These are phyloP conservation scores for Xylocampa areola DNA, from an alignment of 2,888 invertebrate genomes.

Conservation along the genomic window DNA sequence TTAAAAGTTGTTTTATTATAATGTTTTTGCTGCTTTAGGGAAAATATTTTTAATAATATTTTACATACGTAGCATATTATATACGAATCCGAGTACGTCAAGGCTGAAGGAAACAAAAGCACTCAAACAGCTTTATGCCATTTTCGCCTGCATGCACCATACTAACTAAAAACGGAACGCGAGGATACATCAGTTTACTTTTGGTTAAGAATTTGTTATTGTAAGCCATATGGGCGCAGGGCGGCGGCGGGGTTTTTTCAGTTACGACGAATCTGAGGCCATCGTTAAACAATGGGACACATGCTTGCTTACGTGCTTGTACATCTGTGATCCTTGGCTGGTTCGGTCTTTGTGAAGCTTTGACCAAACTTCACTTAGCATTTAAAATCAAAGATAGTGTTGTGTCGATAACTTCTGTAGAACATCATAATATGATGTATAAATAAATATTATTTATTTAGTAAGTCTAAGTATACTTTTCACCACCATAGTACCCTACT, in stretches of 20 bases:
- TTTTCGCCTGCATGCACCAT: constrained; percentile 64
- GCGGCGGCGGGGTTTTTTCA: constrained; percentile 77
- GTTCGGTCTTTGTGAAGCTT: constrained; percentile 23
- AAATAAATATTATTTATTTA: no score
- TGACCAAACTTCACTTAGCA: constrained; percentile 4
- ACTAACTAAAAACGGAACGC: constrained; percentile 72
- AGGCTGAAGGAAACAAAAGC: constrained; percentile 69
- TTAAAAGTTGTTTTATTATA: no score
- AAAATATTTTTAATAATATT: no score
- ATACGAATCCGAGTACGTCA: constrained; percentile 65
- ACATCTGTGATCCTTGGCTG: constrained; percentile 71
- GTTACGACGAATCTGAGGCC: constrained; percentile 82
- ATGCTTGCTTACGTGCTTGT: constrained; percentile 76
- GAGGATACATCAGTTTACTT: constrained; percentile 85
- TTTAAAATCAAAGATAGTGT: no score
- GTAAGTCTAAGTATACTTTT: no score
- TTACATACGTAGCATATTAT: no score
- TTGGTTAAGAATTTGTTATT: constrained; percentile 88
- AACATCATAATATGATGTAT: no score
- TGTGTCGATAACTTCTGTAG: no score
- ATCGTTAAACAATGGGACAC: constrained; percentile 85
- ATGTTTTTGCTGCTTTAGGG: no score
- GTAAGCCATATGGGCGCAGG: constrained; percentile 86
- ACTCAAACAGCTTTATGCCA: constrained; percentile 72
- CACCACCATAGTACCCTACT: no score